phyloP scores from a whole-genome alignment of 2,113 vertebrate species.

The Cinclus cinclus region DNA sequence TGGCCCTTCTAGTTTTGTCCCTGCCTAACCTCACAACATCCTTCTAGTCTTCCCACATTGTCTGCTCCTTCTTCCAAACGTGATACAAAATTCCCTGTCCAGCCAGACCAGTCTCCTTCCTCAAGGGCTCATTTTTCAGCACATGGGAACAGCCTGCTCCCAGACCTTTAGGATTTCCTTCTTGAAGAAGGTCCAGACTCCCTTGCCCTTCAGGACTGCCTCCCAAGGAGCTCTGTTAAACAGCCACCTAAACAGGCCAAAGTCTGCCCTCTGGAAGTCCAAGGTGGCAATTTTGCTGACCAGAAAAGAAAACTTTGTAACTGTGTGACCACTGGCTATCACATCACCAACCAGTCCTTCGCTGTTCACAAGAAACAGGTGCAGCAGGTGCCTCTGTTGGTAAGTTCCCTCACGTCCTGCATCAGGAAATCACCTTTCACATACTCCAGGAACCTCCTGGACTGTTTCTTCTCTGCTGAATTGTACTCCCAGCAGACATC shows the following conservation, averaged over 20 bases:
- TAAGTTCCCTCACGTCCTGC: not conserved
- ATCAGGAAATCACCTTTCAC: not conserved
- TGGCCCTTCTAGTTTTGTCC: not conserved
- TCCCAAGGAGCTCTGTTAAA: not conserved
- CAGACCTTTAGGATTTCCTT: not conserved
- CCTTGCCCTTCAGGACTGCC: not conserved
- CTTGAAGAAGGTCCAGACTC: not conserved
- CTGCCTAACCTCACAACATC: not conserved
- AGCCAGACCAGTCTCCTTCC: not conserved
- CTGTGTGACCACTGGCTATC: not conserved
- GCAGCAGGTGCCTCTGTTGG: not conserved
- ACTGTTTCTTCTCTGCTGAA: not conserved
- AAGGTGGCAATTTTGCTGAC: not conserved
- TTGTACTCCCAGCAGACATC: not conserved
- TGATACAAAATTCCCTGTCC: not conserved
- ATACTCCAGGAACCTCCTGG: not conserved
- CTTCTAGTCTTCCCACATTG: not conserved
- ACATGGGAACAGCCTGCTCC: not conserved
- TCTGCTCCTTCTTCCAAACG: not conserved
- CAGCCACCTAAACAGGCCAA: not conserved
- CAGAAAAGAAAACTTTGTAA: not conserved
- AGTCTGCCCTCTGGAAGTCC: not conserved
- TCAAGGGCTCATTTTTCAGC: not conserved
- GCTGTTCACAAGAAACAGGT: not conserved
- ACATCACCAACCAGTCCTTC: not conserved